Conservation (phyloP, 2,113 vertebrate species). For the Xenopus tropicalis region DNA sequence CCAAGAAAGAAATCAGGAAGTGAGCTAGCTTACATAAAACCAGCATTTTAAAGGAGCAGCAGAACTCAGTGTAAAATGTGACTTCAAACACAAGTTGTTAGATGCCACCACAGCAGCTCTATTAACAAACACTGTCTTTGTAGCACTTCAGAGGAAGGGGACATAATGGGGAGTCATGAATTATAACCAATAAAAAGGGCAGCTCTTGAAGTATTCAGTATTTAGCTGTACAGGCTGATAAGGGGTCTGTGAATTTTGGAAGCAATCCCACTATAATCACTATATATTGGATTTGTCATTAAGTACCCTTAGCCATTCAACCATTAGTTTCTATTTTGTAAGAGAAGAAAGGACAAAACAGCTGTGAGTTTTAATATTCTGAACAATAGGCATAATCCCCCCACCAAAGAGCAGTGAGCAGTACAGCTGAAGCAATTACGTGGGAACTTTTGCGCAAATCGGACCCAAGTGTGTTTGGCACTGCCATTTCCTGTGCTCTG, state of each 20-base stretch:
- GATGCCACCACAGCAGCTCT: conserved; percentile 21
- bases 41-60: conserved; percentile 4
- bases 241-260: conserved; percentile 28
- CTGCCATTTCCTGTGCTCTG: too few relatives aligned
- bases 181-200: conserved; percentile 38
- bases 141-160: conserved; percentile 28
- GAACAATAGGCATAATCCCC: background rate
- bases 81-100: conserved; percentile 39
- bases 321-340: conserved; percentile 8
- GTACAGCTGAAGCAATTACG: too few relatives aligned
- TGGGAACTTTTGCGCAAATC: too few relatives aligned
- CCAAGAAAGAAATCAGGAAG: conserved; percentile 1
- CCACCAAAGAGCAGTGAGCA: too few relatives aligned
- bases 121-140: conserved; percentile 37
- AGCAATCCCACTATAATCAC: conserved; percentile 14
- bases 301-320: background rate
- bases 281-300: conserved; percentile 39
- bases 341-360: background rate
- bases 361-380: background rate
- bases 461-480: too few relatives aligned
- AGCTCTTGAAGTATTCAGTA: conserved; percentile 37
- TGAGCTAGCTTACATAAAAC: conserved; percentile 27
- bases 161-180: conserved; percentile 40
- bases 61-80: conserved; percentile 4
- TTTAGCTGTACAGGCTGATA: conserved; percentile 37